These are phyloP conservation scores for Papilio demoleus DNA, from an alignment of 2,888 invertebrate genomes.

Conservation along the genomic window DNA sequence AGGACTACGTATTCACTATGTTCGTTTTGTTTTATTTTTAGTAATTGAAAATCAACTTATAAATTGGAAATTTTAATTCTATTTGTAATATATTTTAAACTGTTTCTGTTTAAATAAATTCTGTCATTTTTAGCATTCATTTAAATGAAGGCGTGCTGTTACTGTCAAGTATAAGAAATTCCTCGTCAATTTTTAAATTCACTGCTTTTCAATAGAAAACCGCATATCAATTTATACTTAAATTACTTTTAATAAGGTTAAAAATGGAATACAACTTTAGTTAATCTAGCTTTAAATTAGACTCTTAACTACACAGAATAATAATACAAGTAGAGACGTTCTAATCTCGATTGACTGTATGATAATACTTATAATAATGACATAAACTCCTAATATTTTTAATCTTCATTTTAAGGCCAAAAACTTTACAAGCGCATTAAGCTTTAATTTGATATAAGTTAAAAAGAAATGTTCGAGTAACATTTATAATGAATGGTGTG, in stretches of 20 bases:
- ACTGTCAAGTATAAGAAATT: not conserved
- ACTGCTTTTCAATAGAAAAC: not conserved
- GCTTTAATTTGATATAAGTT: constrained; percentile 45
- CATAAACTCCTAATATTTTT: constrained; percentile 40
- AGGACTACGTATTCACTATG: not conserved
- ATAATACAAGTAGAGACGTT: not conserved
- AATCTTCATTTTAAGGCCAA: constrained; percentile 55
- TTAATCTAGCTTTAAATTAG: not conserved
- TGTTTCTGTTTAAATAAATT: too few relatives aligned
- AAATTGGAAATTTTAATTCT: too few relatives aligned
- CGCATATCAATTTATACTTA: not conserved
- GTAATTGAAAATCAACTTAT: too few relatives aligned
- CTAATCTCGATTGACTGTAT: not conserved
- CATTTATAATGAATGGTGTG: constrained; percentile 54
- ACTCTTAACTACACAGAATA: not conserved
- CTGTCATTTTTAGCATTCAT: too few relatives aligned
- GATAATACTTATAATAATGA: not conserved
- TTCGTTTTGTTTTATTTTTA: not conserved
- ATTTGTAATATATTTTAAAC: too few relatives aligned
- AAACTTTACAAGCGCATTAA: constrained; percentile 54
- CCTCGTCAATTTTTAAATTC: not conserved
- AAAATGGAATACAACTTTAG: not conserved
- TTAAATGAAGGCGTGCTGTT: not conserved
- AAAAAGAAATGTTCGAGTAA: constrained; percentile 47
- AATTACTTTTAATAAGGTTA: not conserved